A percentile compares a stretch with the other conserved stretches of the same genome.
These are phyloP conservation scores for Heliconius congener DNA, from an alignment of 1,140 invertebrate genomes.

Conservation along the genomic window DNA sequence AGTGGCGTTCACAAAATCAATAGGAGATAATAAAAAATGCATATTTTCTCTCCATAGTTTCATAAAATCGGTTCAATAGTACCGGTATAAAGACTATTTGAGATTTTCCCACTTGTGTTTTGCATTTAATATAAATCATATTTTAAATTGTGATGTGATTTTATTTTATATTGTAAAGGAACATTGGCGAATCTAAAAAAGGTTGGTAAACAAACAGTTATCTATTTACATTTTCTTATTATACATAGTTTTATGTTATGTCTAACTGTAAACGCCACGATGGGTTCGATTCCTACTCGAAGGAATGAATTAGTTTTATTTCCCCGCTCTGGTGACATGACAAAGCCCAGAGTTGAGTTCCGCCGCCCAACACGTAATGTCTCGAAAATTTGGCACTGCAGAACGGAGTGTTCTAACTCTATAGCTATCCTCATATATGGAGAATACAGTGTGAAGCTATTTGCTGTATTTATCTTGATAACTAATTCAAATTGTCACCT, in stretches of 20 bases:
- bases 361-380: no score
- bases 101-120: constrained; percentile 30
- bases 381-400: no score
- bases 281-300: no score
- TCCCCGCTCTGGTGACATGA: no score
- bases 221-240: constrained; percentile 6
- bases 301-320: no score
- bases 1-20: constrained; percentile 60
- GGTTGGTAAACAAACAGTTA: constrained; percentile 53
- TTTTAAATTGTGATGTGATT: constrained; percentile 40
- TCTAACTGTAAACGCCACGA: no score
- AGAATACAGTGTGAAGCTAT: no score
- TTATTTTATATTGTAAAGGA: constrained; percentile 28
- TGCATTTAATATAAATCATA: neutral
- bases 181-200: constrained; percentile 33
- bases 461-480: neutral
- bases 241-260: neutral
- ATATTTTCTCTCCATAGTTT: constrained; percentile 74
- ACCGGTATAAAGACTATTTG: constrained; percentile 47
- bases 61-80: constrained; percentile 67
- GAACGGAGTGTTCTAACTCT: no score
- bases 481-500: neutral
- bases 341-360: neutral
- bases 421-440: no score
- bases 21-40: constrained; percentile 79